Percentiles rank a stretch among this genome's conserved stretches.
phyloP scores from a whole-genome alignment of 2,888 invertebrate species.

The Drosophila putrida region DNA sequence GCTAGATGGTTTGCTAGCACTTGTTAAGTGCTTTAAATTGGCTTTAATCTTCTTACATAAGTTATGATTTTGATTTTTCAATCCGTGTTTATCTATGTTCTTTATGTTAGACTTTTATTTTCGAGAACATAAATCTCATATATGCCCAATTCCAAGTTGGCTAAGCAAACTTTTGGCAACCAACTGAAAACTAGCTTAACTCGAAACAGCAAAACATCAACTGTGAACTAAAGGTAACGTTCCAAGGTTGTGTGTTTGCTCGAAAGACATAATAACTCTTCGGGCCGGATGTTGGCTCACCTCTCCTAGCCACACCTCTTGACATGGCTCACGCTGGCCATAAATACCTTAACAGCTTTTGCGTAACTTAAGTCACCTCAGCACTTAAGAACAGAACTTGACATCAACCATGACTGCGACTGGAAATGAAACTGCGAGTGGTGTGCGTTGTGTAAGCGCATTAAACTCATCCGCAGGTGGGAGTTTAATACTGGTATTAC shows the following conservation, averaged over 20 bases:
- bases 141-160: slow-evolving; percentile 5
- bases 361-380: slow-evolving; percentile 74
- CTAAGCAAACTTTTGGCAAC: slow-evolving; percentile 33
- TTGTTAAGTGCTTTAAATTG: neutral
- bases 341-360: slow-evolving; percentile 79
- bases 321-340: slow-evolving; percentile 49
- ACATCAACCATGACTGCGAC: slow-evolving; percentile 24
- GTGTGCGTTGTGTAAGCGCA: slow-evolving; percentile 60
- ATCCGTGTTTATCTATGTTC: neutral
- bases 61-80: neutral
- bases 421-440: slow-evolving; percentile 24
- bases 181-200: slow-evolving; percentile 42
- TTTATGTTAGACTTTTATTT: neutral
- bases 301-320: slow-evolving; percentile 27
- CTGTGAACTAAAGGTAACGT: slow-evolving; percentile 17
- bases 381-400: slow-evolving; percentile 55
- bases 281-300: slow-evolving; percentile 45
- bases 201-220: slow-evolving; percentile 43
- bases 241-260: slow-evolving; percentile 10
- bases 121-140: neutral
- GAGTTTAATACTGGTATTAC: slow-evolving; percentile 61
- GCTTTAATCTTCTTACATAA: neutral
- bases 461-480: slow-evolving; percentile 66
- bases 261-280: slow-evolving; percentile 47
- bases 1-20: too few species aligned